Conservation (phyloP, 2,797 vertebrate genomes). For the Alcedo atthis region DNA sequence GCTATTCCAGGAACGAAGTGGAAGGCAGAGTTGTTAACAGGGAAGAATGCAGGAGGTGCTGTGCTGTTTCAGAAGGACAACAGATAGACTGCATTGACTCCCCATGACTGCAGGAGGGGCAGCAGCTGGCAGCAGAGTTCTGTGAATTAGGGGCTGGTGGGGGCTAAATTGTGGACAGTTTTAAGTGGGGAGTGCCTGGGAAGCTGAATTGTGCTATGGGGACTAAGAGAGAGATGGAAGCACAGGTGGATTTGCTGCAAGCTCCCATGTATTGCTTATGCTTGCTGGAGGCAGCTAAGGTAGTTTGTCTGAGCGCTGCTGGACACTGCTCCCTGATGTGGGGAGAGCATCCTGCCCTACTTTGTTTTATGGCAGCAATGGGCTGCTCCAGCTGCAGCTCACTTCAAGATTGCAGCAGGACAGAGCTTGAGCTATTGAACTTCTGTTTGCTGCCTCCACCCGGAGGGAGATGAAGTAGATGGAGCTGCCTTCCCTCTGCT, state of each 20-base stretch:
- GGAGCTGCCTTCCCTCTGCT: slow-evolving; percentile 25
- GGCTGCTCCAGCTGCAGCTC: slow-evolving; percentile 25
- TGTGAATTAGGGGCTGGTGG: background rate
- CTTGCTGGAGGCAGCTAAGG: background rate
- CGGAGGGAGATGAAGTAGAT: background rate
- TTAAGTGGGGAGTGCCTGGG: background rate
- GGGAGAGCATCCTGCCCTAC: background rate
- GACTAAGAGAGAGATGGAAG: background rate
- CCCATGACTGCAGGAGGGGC: background rate
- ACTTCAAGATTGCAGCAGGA: background rate
- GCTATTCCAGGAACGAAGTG: slow-evolving; percentile 57
- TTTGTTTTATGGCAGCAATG: background rate
- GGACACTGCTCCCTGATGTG: background rate
- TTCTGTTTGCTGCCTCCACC: slow-evolving; percentile 37
- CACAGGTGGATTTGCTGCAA: background rate
- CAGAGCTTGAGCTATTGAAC: slow-evolving; percentile 26
- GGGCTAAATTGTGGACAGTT: background rate
- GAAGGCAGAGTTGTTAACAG: slow-evolving; percentile 47
- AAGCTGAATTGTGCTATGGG: background rate
- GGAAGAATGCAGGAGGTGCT: slow-evolving; percentile 42
- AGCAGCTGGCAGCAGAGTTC: background rate
- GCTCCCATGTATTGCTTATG: background rate
- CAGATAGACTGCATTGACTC: background rate
- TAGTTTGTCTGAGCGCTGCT: background rate
- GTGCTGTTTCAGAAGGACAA: background rate